Evolutionary conservation across 2,113 vertebrate genomes (phyloP).

Genomic region (Pampusana beccarii): DNA sequence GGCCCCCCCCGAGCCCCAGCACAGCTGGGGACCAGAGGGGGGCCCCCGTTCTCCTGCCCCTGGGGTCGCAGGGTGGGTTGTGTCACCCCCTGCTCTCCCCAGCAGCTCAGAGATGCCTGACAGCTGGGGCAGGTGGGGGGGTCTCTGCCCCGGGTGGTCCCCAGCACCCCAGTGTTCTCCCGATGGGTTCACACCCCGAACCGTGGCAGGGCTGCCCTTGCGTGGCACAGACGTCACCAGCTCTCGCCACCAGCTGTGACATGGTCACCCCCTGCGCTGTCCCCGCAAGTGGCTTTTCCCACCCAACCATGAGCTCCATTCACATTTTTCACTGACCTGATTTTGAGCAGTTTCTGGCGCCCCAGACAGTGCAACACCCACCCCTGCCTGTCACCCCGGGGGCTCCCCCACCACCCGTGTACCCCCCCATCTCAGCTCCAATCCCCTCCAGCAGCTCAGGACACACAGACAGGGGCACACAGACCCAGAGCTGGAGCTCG

Average conservation of each 20-base stretch:
- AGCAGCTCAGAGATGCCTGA: neutral
- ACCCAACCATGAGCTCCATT: neutral
- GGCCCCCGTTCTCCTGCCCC: neutral
- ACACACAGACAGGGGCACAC: neutral
- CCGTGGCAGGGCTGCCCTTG: neutral
- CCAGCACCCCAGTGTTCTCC: neutral
- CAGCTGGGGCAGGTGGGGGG: neutral
- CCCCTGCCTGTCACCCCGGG: neutral
- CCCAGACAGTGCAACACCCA: neutral
- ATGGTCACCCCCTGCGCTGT: neutral
- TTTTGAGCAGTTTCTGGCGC: neutral
- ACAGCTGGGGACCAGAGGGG: too few species aligned
- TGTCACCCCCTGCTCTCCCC: neutral
- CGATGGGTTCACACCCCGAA: fast-evolving
- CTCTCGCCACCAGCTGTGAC: neutral
- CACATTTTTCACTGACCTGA: neutral
- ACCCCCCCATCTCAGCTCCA: neutral
- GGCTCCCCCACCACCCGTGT: neutral
- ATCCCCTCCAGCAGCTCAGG: neutral
- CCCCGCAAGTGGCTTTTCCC: neutral
- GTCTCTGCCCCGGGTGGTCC: neutral
- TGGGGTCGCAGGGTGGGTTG: neutral
- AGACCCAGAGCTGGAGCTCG: neutral
- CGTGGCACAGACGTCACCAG: neutral
- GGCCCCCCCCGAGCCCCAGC: neutral